Evolutionary conservation across 2,888 invertebrate species (phyloP), one percentile per base, ranked within the genome.

Genomic region (Brenthis hecate): DNA sequence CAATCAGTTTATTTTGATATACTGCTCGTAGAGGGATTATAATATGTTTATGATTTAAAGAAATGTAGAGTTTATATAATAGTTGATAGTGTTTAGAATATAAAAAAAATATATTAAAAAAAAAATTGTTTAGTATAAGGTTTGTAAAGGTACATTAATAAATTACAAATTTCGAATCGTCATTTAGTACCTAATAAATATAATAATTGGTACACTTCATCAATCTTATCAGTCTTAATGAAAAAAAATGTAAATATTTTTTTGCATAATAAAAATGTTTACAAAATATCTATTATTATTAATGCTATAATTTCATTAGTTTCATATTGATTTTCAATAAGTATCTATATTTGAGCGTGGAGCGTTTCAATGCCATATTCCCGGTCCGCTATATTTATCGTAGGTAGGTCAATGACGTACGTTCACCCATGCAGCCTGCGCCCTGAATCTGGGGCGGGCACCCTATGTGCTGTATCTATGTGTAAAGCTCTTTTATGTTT

Each of bases 321-420:
- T 16, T 23, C 13, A 23, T 62, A 61, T 66, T 66, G 66, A 53
- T 53, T 67, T 56, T 56, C 48, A 47, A 53, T 19, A 65, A 32
- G 57, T 54, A 66, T 68, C 58, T 63, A 66, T 68, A 69, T 68
- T 63, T 65, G 65, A 70, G 61, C 78, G 77, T 74, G 73, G 51
- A 76, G 71, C 71, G 70, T 80, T 86, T 89, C 89, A 89, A 85
- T 89, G 89, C 87, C 89, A 87, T 88, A 85, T 88, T 85, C 85
- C 85, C 77, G 82, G 81, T 81, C 82, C 77, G 80, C 83, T 88
- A 85, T 85, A 86, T 87, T 84, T 86, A 85, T 85, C 85, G 83
- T 84, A 86, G 86, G 80, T 88, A 82, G 89, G 89, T 89, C 89
- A 84, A 87, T 87, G 88, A 85, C 89, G 89, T 83, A 87, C 86